phyloP scores from a whole-genome alignment of 2,113 vertebrate genomes.

The Polypterus bichir region DNA sequence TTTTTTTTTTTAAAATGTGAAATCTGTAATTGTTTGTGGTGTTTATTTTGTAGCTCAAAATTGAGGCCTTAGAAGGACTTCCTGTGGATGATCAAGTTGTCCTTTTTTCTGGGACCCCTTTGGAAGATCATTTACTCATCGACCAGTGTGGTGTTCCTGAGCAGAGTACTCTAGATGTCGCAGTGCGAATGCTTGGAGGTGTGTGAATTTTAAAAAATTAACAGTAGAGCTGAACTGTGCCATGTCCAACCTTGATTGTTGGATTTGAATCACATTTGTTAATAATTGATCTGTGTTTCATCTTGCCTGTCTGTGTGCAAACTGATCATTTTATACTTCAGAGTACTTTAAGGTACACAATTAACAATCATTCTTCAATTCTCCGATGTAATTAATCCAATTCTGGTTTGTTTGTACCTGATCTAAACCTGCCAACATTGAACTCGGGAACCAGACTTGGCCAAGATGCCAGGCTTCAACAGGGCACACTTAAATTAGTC shows the following conservation, averaged over 20 bases:
- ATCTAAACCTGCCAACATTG: too few relatives aligned
- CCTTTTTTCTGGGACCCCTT: slow-evolving; percentile 48
- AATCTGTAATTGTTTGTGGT: background rate
- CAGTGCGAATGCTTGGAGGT: slow-evolving; percentile 60
- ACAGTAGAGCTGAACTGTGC: background rate
- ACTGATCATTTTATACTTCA: too few relatives aligned
- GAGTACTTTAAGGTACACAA: too few relatives aligned
- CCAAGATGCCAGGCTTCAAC: too few relatives aligned
- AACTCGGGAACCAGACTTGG: too few relatives aligned
- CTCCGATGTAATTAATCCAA: too few relatives aligned
- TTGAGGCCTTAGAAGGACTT: slow-evolving; percentile 53
- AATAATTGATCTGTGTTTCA: background rate
- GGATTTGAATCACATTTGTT: background rate
- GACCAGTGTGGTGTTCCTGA: slow-evolving; percentile 48
- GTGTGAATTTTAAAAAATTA: background rate
- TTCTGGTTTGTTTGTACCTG: too few relatives aligned
- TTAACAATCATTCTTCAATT: too few relatives aligned
- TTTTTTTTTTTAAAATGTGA: slow-evolving; percentile 1
- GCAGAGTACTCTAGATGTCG: slow-evolving; percentile 53
- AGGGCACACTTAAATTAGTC: too few relatives aligned
- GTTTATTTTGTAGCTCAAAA: slow-evolving; percentile 36
- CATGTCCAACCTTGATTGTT: too few relatives aligned
- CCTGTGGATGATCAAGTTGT: slow-evolving; percentile 53
- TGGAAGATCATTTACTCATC: slow-evolving; percentile 46
- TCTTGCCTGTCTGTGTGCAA: too few relatives aligned